phyloP scores from a whole-genome alignment of 1,140 invertebrate genomes.

The Dufourea novaeangliae region DNA sequence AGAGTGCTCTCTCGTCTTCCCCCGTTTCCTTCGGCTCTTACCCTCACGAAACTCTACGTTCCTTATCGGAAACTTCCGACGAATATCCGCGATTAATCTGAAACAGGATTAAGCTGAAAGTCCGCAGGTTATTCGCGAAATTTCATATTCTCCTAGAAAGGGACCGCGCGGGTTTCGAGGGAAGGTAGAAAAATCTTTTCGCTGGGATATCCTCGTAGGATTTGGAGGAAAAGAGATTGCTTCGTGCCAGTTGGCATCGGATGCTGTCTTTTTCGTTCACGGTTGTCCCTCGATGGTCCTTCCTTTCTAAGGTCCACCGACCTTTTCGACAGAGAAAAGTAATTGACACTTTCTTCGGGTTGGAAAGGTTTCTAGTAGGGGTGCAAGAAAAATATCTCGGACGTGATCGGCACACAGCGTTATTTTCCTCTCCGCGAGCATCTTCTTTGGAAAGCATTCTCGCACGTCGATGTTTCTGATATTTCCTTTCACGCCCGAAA shows the following conservation, averaged over 20 bases:
- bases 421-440: background rate
- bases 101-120: too few relatives aligned
- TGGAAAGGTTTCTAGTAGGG: background rate
- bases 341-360: slow-evolving; percentile 46
- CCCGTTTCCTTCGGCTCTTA: too few relatives aligned
- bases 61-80: slow-evolving; percentile 14
- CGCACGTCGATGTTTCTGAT: background rate
- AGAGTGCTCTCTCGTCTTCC: slow-evolving; percentile 27
- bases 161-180: background rate
- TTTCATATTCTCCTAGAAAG: background rate
- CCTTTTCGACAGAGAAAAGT: slow-evolving; percentile 33
- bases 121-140: background rate
- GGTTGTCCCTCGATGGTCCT: slow-evolving; percentile 9
- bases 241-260: slow-evolving; percentile 27
- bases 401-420: background rate
- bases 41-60: too few relatives aligned
- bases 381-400: slow-evolving; percentile 22
- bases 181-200: slow-evolving; percentile 35
- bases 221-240: slow-evolving; percentile 47
- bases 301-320: slow-evolving; percentile 8
- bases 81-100: background rate
- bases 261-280: slow-evolving; percentile 31
- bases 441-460: background rate
- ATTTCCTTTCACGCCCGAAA: too few relatives aligned
- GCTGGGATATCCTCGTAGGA: background rate